These are phyloP conservation scores for Prionace glauca DNA, from an alignment of 2,797 vertebrate genomes.

Conservation along the genomic window DNA sequence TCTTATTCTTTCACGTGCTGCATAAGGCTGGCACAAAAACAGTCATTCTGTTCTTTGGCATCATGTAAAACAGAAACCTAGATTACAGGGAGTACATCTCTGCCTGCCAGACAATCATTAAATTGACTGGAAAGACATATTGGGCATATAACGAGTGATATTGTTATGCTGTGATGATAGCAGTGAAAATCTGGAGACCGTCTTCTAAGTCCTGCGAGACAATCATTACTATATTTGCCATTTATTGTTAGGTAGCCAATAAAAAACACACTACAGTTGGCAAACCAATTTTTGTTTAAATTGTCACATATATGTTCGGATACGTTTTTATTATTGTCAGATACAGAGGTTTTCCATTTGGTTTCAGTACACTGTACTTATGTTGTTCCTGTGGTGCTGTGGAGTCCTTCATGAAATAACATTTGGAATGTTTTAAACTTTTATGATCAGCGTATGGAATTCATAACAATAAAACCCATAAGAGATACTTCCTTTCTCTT, in stretches of 20 bases:
- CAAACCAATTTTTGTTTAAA: not conserved
- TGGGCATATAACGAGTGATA: slow-evolving; percentile 13
- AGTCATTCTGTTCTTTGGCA: not conserved
- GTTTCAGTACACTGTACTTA: not conserved
- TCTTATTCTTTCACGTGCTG: not conserved
- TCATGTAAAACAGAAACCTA: not conserved
- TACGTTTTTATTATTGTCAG: not conserved
- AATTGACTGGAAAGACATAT: slow-evolving; percentile 34
- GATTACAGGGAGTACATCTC: not conserved
- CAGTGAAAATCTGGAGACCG: slow-evolving; percentile 3
- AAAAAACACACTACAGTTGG: not conserved
- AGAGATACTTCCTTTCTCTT: not conserved
- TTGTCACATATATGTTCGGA: not conserved
- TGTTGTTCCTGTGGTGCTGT: not conserved
- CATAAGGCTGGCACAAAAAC: not conserved
- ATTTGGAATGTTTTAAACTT: slow-evolving; percentile 6
- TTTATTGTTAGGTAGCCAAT: slow-evolving; percentile 20
- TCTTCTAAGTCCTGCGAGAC: not conserved
- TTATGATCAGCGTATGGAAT: not conserved
- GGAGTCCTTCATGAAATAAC: slow-evolving; percentile 12
- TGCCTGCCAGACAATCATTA: slow-evolving; percentile 14
- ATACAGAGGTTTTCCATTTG: not conserved
- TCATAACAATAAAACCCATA: slow-evolving; percentile 19
- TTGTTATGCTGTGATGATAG: slow-evolving; percentile 13
- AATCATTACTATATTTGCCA: not conserved